A percentile compares a stretch with the other conserved stretches of the same genome.
These are phyloP conservation scores for Pygoscelis antarcticus DNA, from an alignment of 2,113 vertebrate species.

Conservation along the genomic window DNA sequence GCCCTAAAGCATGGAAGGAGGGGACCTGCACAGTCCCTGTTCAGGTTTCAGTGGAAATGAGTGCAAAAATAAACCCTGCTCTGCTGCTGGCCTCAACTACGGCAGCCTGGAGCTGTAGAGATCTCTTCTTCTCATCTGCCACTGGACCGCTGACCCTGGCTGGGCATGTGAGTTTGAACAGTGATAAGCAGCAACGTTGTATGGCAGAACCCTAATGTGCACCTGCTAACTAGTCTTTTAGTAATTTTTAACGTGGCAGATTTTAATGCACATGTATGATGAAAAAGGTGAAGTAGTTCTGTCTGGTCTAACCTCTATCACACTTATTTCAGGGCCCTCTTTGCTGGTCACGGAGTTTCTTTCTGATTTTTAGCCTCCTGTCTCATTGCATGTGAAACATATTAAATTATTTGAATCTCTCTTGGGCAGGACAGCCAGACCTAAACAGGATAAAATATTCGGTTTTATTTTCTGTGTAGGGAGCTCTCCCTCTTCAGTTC, in stretches of 20 bases:
- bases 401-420: neutral
- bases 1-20: neutral
- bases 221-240: neutral
- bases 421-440: neutral
- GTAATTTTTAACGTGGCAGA: neutral
- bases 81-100: neutral
- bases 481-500: neutral
- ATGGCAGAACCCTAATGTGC: neutral
- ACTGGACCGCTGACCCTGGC: neutral
- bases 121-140: neutral
- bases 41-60: neutral
- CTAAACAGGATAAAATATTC: neutral
- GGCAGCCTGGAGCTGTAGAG: neutral
- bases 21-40: neutral
- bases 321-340: neutral
- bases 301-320: neutral
- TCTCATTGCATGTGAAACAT: neutral
- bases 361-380: neutral
- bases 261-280: neutral
- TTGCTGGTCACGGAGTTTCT: neutral
- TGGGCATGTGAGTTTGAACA: neutral
- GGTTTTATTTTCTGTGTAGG: neutral
- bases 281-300: neutral
- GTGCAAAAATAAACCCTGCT: neutral
- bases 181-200: neutral